Percentiles rank a stretch among this genome's conserved stretches.
phyloP scores from a whole-genome alignment of 2,888 invertebrate species.

The Nudaria mundana region DNA sequence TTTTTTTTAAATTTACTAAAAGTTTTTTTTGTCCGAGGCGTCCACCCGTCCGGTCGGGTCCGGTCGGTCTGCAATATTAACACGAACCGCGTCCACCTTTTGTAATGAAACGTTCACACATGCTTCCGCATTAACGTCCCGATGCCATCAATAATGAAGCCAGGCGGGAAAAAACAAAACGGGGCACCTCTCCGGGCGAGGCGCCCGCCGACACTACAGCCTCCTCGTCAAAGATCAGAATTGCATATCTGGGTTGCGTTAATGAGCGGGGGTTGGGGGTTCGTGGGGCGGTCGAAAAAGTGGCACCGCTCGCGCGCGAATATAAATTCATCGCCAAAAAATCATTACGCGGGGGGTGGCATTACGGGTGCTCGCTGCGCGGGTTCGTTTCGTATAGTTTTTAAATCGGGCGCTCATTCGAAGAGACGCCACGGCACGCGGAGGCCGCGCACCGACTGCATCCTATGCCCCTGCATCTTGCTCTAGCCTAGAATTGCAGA shows the following conservation, averaged over 20 bases:
- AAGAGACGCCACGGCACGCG: conserved; percentile 72
- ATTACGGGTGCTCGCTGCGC: conserved; percentile 82
- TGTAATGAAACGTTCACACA: conserved; percentile 82
- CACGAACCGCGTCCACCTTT: conserved; percentile 79
- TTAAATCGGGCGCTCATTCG: conserved; percentile 79
- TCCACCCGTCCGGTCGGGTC: conserved; percentile 78
- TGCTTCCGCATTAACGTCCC: conserved; percentile 81
- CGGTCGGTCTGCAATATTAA: conserved; percentile 80
- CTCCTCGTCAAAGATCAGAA: conserved; percentile 84
- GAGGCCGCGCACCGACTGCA: conserved; percentile 62
- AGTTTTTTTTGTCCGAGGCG: conserved; percentile 64
- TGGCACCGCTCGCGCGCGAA: conserved; percentile 84
- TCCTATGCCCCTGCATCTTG: conserved; percentile 40
- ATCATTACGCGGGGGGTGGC: conserved; percentile 91
- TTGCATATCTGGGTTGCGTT: conserved; percentile 85
- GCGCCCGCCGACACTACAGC: conserved; percentile 81
- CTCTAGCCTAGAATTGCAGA: conserved; percentile 38
- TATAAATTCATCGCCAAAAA: conserved; percentile 92
- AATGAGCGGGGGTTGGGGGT: conserved; percentile 79
- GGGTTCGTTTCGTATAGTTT: conserved; percentile 78
- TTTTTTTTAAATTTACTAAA: conserved; percentile 45
- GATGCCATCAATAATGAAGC: conserved; percentile 82
- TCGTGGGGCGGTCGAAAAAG: conserved; percentile 77
- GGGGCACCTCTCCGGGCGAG: conserved; percentile 77
- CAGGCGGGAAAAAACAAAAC: conserved; percentile 81